Evolutionary conservation across 2,888 invertebrate genomes (phyloP), one percentile per base, ranked within the genome.

Genomic region (Trachelus stipa): DNA sequence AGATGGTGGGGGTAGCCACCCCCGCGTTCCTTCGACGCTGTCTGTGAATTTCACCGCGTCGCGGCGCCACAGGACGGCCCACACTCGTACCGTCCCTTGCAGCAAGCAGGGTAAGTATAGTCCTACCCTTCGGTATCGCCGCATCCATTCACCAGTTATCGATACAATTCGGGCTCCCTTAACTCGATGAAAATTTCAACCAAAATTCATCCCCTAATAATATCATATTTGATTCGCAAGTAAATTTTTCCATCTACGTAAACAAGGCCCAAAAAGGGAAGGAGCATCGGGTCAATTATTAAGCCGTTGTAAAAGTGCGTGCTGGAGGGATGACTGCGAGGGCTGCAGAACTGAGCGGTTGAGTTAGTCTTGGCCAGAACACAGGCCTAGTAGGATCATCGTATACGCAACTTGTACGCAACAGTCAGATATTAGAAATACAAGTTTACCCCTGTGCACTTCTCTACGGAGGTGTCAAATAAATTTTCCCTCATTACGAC

Each of bases 301-400:
- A 86, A 76, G 76, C 87, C 82, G 84, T 85, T 88, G 87, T 84
- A 85, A 85, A 89, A 90, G 90, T 90, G 90, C 90, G 91, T 89
- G 87, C 85, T 85, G 89, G 90, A 91, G 91, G 91, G 91, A 91
- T 91, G 91, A 90, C 90, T 89, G 87, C 87, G 90, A 89, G 90
- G 90, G 90, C 90, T 89, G 90, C 89, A 88, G 89, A 88, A 86
- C 85, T 87, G 88, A 87, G 89, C 87, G 88, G 87, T 88, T 89
- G 89, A 89, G 90, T 87, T 90, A 91, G 91, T 91, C 91, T 91
- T 87, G 91, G 90, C 88, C 91, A 88, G 91, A 90, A 88, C 90
- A 88, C 91, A 91, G 91, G 90, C 91, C 90, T 88, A 89, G 89
- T 84, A 90, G 89, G 89, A 90, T 89, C 89, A 85, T 79, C 84